These are phyloP conservation scores for Lepus europaeus DNA, from an alignment of 2,113 vertebrate genomes.

Conservation along the genomic window DNA sequence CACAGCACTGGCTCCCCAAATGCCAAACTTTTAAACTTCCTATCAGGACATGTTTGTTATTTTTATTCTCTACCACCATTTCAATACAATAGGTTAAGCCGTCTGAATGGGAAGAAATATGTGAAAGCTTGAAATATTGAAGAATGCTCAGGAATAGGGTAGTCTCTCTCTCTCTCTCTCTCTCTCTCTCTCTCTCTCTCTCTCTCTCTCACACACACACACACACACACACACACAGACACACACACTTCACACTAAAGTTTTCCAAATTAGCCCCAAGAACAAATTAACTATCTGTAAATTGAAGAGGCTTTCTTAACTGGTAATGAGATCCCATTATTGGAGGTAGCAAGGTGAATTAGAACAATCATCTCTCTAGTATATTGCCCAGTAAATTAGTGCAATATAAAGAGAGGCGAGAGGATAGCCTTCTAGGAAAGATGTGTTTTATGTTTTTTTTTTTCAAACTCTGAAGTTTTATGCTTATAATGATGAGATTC, in stretches of 20 bases:
- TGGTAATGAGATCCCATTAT: constrained; percentile 71
- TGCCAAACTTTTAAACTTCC: neutral
- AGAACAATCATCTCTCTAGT: constrained; percentile 51
- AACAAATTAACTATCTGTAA: constrained; percentile 63
- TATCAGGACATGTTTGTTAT: neutral
- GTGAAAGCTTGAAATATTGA: neutral
- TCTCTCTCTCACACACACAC: neutral
- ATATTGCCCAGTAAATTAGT: constrained; percentile 73
- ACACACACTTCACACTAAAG: neutral
- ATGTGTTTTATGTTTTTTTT: constrained; percentile 53
- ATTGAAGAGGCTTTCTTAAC: constrained; percentile 60
- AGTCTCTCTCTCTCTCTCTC: too few species aligned
- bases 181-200: too few species aligned
- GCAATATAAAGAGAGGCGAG: constrained; percentile 53
- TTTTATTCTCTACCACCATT: neutral
- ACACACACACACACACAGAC: neutral
- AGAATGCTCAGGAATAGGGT: neutral
- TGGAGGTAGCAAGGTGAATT: constrained; percentile 66
- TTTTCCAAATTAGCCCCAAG: constrained; percentile 49
- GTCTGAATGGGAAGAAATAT: neutral
- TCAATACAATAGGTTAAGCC: neutral
- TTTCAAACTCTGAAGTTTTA: neutral
- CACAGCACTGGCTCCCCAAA: too few species aligned
- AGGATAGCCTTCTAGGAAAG: constrained; percentile 48
- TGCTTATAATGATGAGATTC: constrained; percentile 13